phyloP scores from a whole-genome alignment of 2,113 vertebrate genomes.

The Oophaga pumilio region DNA sequence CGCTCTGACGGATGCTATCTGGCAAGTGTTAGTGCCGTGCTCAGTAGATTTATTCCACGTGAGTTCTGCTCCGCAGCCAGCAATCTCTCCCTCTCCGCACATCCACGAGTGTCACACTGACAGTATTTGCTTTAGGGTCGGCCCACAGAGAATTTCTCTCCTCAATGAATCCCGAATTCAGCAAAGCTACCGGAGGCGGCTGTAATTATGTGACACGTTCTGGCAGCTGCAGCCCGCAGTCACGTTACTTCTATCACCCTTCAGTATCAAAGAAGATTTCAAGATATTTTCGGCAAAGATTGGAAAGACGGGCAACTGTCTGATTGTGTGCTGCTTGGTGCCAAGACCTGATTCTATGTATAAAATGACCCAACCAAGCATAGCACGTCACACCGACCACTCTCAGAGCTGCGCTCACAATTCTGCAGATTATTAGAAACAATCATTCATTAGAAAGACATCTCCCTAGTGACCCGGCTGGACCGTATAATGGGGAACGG shows the following conservation, averaged over 20 bases:
- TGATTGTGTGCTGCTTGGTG: not conserved
- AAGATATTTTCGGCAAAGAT: conserved; percentile 32
- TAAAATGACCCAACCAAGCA: not conserved
- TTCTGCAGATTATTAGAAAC: not conserved
- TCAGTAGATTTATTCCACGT: conserved; percentile 45
- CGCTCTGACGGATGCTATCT: conserved; percentile 29
- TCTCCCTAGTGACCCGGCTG: not conserved
- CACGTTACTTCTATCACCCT: conserved; percentile 36
- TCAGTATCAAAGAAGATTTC: conserved; percentile 33
- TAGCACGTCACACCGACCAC: not conserved
- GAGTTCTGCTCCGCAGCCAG: not conserved
- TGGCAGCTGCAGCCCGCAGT: conserved; percentile 22
- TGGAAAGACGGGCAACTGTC: conserved; percentile 7
- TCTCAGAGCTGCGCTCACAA: not conserved
- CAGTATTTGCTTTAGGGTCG: conserved; percentile 44
- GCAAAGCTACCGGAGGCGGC: conserved; percentile 28
- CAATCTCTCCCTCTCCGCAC: conserved; percentile 20
- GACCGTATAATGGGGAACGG: not conserved
- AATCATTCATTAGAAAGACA: not conserved
- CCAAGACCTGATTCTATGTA: not conserved
- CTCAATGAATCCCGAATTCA: conserved; percentile 43
- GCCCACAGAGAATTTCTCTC: conserved; percentile 31
- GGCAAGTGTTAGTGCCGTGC: conserved; percentile 31
- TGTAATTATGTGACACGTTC: conserved; percentile 37
- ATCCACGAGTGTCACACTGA: conserved; percentile 30